phyloP scores from a whole-genome alignment of 2,113 vertebrate genomes.

The Empidonax traillii region DNA sequence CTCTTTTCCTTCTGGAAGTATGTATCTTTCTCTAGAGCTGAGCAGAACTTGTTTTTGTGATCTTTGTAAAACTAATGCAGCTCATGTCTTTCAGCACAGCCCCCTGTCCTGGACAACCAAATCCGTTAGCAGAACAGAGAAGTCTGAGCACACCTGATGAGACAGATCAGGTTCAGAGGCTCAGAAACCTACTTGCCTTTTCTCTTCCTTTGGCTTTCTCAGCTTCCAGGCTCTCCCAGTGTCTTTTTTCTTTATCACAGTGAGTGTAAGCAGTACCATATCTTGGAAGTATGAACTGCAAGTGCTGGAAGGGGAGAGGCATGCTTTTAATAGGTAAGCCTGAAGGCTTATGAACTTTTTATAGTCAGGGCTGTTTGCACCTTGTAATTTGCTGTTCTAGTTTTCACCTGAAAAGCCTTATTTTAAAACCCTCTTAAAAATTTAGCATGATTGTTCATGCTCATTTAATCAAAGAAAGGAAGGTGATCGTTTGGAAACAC shows the following conservation, averaged over 20 bases:
- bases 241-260: background rate
- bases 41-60: background rate
- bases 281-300: background rate
- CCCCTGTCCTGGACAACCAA: background rate
- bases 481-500: background rate
- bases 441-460: background rate
- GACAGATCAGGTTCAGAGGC: background rate
- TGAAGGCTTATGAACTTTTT: background rate
- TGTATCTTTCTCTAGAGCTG: background rate
- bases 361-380: background rate
- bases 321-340: background rate
- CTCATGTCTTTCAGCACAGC: background rate
- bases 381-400: background rate
- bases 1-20: background rate
- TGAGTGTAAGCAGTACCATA: background rate
- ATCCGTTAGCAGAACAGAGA: background rate
- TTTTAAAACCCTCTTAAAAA: background rate
- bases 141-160: background rate
- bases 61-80: background rate
- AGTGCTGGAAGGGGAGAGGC: background rate
- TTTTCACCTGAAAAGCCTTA: background rate
- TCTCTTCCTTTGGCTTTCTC: background rate
- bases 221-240: background rate
- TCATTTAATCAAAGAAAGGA: background rate
- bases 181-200: background rate